Base-by-base conservation (phyloP, 2,113 vertebrate genomes). In the Pica pica region DNA sequence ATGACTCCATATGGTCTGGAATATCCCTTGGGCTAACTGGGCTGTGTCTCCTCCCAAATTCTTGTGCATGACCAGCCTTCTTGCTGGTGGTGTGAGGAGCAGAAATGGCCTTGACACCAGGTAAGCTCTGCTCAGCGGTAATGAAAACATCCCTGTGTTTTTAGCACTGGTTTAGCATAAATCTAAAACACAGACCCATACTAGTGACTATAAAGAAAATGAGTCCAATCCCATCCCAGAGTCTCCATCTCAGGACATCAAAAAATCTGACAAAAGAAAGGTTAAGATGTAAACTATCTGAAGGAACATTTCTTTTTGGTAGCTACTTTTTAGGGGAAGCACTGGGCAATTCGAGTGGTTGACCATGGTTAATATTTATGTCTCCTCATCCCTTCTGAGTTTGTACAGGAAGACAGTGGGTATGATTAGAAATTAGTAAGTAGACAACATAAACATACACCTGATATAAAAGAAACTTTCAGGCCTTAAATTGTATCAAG, bases 91-190 rank as follows among this genome's bases (percentile, higher is more conserved):
- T 26, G 11, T n/a, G 57, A 80, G 59, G 16, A 46, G 28, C 24
- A 76, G 77, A 56, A 61, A 27, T 44, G 28, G 6, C 42, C 10
- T 26, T 23, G 16, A 30, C 0, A 0, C 9, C 0, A 0, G 37
- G 16, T 24, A 7, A 78, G 13, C 5, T 1, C 46, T 5, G 8
- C 11, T 56, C 60, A 74, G 53, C 41, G 39, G 7, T 26, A 37
- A 24, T 4, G 7, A 83, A 42, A 61, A 64, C 4, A 52, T 11
- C n/a, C 22, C 21, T 63, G 42, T 5, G 6, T 52, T 57, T 24
- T 41, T 39, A 57, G 9, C 26, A 3, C 13, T 80, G 21, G 8
- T 59, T 64, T 31, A 52, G 37, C n/a, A 35, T 13, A 23, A 64
- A 52, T 39, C 30, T 49, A 41, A 56, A 89, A 16, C 30, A 22